Base-by-base conservation (phyloP, 1,140 invertebrate species). In the Contarinia nasturtii region DNA sequence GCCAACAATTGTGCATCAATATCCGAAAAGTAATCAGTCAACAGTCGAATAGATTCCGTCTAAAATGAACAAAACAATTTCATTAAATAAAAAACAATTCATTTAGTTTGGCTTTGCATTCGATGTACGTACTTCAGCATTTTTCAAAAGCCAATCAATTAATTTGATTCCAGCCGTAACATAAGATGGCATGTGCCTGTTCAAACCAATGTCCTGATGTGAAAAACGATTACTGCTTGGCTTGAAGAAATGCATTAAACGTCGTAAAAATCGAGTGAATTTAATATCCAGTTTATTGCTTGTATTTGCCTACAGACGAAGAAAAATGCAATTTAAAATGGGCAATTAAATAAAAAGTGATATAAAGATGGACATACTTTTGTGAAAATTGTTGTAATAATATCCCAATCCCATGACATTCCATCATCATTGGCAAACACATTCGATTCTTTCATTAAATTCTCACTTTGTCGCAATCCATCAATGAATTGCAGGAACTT, bases 151-250 rank as follows among this genome's bases (percentile, higher is more conserved):
- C 57, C 79, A 85, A 56, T 87, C 80, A 33, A 90, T 72, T 4
- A 92, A 62, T 54, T 86, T 77, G 53, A 82, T 76, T 11, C 82
- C 84, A 48, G 76, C 76, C 33, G 77, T 60, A 3, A 83, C 81
- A 52, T 80, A 75, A 21, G 77, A 71, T 11, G 75, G 68, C 15
- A 69, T 66, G 47, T 56, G 70, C 64, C 59, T 69, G 11, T 52
- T 57, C 44, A 49, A 68, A 49, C 57, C 69, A 57, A 59, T 71
- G 69, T 63, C 77, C 65, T 61, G 83, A 55, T 71, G 91, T 67
- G 63, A 90, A 65, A 88, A 94, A 45, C 79, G 77, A 60, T 90
- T 86, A 46, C 79, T 82, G 15, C 82, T 85, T 0, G 91, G 91
- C 59, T 83, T 84, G 57, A 82, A 86, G 61, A 90, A 95, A 50